Base-by-base conservation (phyloP, 2,888 invertebrate species). In the Frankliniella intonsa region DNA sequence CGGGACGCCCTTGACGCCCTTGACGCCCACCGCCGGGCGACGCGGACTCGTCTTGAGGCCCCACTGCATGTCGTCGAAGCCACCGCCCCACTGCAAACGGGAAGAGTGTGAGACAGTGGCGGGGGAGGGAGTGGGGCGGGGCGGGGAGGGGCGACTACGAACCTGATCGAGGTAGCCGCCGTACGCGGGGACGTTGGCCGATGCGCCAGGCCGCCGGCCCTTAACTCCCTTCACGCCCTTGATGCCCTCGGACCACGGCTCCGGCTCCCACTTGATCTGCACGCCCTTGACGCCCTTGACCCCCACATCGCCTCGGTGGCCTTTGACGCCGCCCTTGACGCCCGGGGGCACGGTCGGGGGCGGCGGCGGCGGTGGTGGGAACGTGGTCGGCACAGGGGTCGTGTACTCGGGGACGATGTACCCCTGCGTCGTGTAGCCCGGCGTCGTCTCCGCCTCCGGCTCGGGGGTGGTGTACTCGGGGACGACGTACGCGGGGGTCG, bases 241-340 rank as follows among this genome's bases (percentile, higher is more conserved):
- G 8, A 55, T 19, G 55, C 55, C 55, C 55, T 55, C 55, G 55
- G 55, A 55, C 69, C 69, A 76, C 11, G 25, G 22, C 25, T 76
- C 22, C 69, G 69, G 69, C 69, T 22, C 69, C 69, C 69, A 76
- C 25, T 25, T 9, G 69, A 12, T 9, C 69, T 76, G 22, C 10
- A 22, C 69, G 69, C 22, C 69, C 25, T 22, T 76, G 25, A 69
- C 69, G 22, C 69, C 69, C 69, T 69, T 69, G 69, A 69, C 69
- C 22, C 69, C 69, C 0, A 69, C 9, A 22, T 76, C 69, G 25
- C 69, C 69, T 22, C 69, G 69, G 22, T 76, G 69, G 69, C 69
- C 69, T 22, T 76, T 76, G 69, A 76, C 69, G 25, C 69, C 62
- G 69, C 69, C 69, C 25, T 76, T 76, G 69, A 76, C 69, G 10